Conservation (phyloP, 2,888 invertebrate species). For the Tetragonula carbonaria region DNA sequence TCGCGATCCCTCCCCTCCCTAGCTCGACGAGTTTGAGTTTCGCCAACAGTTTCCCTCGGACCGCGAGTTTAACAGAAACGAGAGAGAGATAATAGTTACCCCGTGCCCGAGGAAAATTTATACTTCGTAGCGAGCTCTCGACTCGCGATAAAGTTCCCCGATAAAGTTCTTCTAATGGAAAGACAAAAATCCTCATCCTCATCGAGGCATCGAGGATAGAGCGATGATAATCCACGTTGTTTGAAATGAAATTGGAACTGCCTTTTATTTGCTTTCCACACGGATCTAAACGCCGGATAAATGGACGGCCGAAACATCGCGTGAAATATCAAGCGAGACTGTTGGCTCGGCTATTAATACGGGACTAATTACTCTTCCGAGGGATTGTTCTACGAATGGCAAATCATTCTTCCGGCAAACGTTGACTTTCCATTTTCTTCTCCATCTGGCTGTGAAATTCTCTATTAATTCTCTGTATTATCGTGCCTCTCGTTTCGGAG, state of each 20-base stretch:
- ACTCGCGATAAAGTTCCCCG: slow-evolving; percentile 13
- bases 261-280: not conserved
- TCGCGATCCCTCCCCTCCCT: not conserved
- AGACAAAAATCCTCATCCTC: not conserved
- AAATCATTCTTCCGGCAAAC: not conserved
- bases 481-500: not conserved
- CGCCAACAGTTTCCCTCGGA: not conserved
- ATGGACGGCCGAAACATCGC: no score
- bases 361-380: not conserved
- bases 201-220: not conserved
- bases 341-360: not conserved
- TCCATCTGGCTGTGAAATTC: not conserved
- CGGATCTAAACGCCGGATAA: not conserved
- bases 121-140: not conserved
- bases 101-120: slow-evolving; percentile 12
- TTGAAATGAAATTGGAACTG: not conserved
- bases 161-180: slow-evolving; percentile 19
- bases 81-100: not conserved
- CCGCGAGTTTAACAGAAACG: not conserved
- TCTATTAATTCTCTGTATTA: not conserved
- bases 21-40: not conserved
- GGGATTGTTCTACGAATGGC: not conserved
- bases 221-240: not conserved
- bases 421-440: not conserved
- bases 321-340: not conserved